Evolutionary conservation across 2,888 invertebrate genomes (phyloP).

Genomic region (Hypolimnas misippus): DNA sequence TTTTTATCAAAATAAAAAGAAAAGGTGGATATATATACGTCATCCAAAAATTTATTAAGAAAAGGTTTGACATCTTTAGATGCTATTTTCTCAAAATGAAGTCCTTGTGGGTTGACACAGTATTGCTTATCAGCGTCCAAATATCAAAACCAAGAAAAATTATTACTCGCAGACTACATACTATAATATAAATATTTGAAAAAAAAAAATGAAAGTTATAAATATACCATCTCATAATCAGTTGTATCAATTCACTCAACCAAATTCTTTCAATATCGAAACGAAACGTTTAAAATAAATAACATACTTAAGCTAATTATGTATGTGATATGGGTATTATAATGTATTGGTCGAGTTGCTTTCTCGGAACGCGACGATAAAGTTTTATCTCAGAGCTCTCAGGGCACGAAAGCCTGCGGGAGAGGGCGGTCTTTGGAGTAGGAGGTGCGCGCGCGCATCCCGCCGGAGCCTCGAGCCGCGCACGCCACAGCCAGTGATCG

Average conservation of each 20-base stretch:
- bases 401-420: slow-evolving; percentile 60
- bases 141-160: too few relatives aligned
- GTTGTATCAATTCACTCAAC: background rate
- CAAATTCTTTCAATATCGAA: slow-evolving; percentile 16
- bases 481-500: slow-evolving; percentile 60
- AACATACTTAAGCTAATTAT: slow-evolving; percentile 65
- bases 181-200: too few relatives aligned
- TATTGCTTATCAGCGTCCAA: too few relatives aligned
- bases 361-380: slow-evolving; percentile 57
- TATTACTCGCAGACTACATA: too few relatives aligned
- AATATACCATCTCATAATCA: background rate
- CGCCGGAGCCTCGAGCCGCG: slow-evolving; percentile 33
- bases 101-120: too few relatives aligned
- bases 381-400: slow-evolving; percentile 36
- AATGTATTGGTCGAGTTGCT: slow-evolving; percentile 42
- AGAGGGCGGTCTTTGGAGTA: slow-evolving; percentile 53
- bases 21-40: too few relatives aligned
- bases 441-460: slow-evolving; percentile 50
- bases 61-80: too few relatives aligned
- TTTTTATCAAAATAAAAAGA: too few relatives aligned
- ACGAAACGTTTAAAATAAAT: slow-evolving; percentile 56
- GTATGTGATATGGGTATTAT: slow-evolving; percentile 46
- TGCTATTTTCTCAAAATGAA: too few relatives aligned
- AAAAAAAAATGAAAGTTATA: background rate
- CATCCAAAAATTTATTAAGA: too few relatives aligned